These are phyloP conservation scores for Dasypogon diadema DNA, from an alignment of 2,888 invertebrate genomes.

Conservation along the genomic window DNA sequence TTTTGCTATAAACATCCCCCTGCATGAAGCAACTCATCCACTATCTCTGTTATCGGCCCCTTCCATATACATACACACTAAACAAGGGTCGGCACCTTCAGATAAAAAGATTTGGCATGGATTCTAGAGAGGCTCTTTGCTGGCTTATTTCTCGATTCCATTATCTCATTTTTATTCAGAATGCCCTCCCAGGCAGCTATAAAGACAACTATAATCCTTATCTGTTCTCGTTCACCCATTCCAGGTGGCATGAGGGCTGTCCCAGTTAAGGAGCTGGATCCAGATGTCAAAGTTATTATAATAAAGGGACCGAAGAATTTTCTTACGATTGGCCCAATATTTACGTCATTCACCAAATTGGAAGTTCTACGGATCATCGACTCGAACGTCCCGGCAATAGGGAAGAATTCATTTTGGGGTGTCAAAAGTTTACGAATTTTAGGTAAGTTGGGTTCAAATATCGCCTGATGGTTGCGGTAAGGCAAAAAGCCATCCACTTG, in stretches of 20 bases:
- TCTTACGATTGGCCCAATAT: constrained; percentile 79
- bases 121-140: not conserved
- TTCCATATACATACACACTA: not conserved
- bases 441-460: constrained; percentile 62
- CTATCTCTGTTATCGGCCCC: too few relatives aligned
- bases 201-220: constrained; percentile 65
- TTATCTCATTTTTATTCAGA: constrained; percentile 49
- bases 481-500: not conserved
- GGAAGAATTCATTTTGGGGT: constrained; percentile 85
- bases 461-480: not conserved
- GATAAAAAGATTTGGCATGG: constrained; percentile 40
- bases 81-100: constrained; percentile 34
- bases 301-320: constrained; percentile 78
- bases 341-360: constrained; percentile 72
- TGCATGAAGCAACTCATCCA: not conserved
- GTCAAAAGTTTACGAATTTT: constrained; percentile 72
- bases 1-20: not conserved
- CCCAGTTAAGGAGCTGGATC: constrained; percentile 76
- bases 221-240: constrained; percentile 52
- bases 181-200: constrained; percentile 7
- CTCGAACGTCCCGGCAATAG: constrained; percentile 82
- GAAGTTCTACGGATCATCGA: constrained; percentile 79
- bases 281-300: constrained; percentile 75
- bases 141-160: constrained; percentile 12
- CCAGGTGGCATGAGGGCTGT: constrained; percentile 76